Percentiles rank a stretch among this genome's conserved stretches.
Evolutionary conservation across 37 sponge, comb jelly and placozoan genomes (phyloP).

Genomic region (Diacarnus erythraeanus): DNA sequence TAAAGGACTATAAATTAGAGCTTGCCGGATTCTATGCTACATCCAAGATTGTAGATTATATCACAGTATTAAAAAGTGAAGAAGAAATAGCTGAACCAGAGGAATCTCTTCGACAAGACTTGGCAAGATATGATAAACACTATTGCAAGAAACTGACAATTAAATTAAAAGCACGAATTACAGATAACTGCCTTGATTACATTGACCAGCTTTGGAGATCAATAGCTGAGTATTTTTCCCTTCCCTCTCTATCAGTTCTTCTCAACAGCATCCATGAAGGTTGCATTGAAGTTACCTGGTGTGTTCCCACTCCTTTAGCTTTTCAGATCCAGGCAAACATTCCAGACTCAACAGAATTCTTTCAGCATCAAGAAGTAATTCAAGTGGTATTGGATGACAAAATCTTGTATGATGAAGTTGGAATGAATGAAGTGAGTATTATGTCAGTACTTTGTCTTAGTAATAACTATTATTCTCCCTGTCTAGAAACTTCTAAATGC

Average conservation of each 20-base stretch:
- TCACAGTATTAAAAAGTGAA: neutral
- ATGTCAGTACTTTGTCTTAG: too few relatives aligned
- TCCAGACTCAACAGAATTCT: too few relatives aligned
- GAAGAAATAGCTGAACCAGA: neutral
- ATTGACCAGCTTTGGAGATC: slow-evolving; percentile 1
- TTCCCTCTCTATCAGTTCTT: slow-evolving; percentile 2
- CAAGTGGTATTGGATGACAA: too few relatives aligned
- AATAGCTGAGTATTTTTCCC: neutral
- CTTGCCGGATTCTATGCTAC: neutral
- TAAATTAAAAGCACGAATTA: neutral
- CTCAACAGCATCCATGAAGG: too few relatives aligned
- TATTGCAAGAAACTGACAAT: neutral
- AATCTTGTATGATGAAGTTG: too few relatives aligned
- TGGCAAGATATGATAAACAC: neutral
- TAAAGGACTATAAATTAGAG: neutral
- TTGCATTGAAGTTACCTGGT: too few relatives aligned
- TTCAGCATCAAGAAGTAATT: too few relatives aligned
- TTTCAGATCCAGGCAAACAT: too few relatives aligned
- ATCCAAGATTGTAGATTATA: neutral
- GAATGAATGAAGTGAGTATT: too few relatives aligned
- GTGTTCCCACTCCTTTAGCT: too few relatives aligned
- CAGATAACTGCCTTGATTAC: neutral
- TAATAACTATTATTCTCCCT: neutral
- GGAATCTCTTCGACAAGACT: neutral
- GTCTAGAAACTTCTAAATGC: too few relatives aligned